phyloP scores from a whole-genome alignment of 2,797 vertebrate species.

The Lithobates pipiens region DNA sequence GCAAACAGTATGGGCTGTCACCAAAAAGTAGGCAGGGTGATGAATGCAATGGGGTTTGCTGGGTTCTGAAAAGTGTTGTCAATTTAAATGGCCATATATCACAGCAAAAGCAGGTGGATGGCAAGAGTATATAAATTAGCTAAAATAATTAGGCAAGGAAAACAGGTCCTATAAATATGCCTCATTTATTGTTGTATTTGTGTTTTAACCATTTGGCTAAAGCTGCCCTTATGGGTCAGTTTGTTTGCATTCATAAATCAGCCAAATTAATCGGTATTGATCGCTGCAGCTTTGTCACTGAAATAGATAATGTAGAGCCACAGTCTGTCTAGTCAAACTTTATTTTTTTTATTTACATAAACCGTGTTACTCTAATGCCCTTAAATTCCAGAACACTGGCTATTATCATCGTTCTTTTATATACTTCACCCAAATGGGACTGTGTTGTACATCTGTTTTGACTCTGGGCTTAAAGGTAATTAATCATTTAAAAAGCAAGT shows the following conservation, averaged over 20 bases:
- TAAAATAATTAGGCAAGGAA: neutral
- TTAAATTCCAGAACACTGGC: neutral
- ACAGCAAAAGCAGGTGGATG: too few species aligned
- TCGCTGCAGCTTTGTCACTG: neutral
- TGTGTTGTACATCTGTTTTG: conserved; percentile 3
- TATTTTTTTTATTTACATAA: neutral
- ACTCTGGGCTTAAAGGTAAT: conserved; percentile 26
- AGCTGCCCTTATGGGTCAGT: neutral
- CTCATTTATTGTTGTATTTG: too few species aligned
- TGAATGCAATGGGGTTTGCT: too few species aligned
- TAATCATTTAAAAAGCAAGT: conserved; percentile 32
- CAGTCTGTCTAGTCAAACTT: neutral
- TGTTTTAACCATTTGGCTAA: neutral
- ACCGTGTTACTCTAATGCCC: neutral
- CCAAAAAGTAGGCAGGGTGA: too few species aligned
- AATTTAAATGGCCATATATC: too few species aligned
- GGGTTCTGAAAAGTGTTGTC: too few species aligned
- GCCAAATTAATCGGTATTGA: neutral
- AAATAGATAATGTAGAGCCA: neutral
- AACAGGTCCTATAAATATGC: neutral
- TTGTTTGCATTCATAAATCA: neutral
- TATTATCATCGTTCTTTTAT: neutral
- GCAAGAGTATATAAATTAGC: neutral
- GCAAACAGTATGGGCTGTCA: too few species aligned
- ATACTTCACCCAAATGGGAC: conserved; percentile 2